Percentiles rank a stretch among this genome's conserved stretches.
These are phyloP conservation scores for Halocaridina rubra DNA, from an alignment of 2,888 invertebrate species.

Conservation along the genomic window DNA sequence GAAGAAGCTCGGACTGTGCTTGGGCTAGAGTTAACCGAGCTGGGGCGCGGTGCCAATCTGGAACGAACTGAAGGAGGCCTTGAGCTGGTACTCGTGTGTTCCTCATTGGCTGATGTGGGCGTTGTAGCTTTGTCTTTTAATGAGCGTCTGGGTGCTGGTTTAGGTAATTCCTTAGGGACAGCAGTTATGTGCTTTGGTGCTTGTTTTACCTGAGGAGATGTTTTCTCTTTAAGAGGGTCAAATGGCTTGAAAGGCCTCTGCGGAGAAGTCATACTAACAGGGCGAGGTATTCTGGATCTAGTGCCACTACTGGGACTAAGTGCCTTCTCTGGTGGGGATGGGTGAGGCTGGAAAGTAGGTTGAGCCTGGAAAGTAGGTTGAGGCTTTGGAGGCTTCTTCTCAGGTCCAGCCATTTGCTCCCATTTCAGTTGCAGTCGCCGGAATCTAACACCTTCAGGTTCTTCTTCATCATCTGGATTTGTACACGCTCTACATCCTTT, in stretches of 20 bases:
- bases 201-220: constrained; percentile 60
- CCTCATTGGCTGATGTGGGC: constrained; percentile 14
- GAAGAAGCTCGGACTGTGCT: constrained; percentile 59
- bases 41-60: constrained; percentile 42
- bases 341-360: background rate
- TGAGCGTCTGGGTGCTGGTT: constrained; percentile 62
- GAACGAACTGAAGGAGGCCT: constrained; percentile 49
- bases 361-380: constrained; percentile 14
- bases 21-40: constrained; percentile 29
- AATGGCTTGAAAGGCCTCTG: constrained; percentile 62
- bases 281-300: constrained; percentile 62
- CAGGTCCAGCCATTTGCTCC: constrained; percentile 78
- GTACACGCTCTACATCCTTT: constrained; percentile 60
- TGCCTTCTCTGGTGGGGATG: constrained; percentile 43
- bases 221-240: constrained; percentile 60
- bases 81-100: background rate
- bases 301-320: constrained; percentile 54
- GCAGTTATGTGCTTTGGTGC: constrained; percentile 28
- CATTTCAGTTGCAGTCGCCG: constrained; percentile 82
- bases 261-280: constrained; percentile 63
- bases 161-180: constrained; percentile 58
- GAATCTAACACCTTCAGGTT: constrained; percentile 76
- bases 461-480: constrained; percentile 57
- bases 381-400: background rate
- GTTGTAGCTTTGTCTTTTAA: constrained; percentile 55